phyloP scores from a whole-genome alignment of 2,888 invertebrate species.

The Plutella xylostella region DNA sequence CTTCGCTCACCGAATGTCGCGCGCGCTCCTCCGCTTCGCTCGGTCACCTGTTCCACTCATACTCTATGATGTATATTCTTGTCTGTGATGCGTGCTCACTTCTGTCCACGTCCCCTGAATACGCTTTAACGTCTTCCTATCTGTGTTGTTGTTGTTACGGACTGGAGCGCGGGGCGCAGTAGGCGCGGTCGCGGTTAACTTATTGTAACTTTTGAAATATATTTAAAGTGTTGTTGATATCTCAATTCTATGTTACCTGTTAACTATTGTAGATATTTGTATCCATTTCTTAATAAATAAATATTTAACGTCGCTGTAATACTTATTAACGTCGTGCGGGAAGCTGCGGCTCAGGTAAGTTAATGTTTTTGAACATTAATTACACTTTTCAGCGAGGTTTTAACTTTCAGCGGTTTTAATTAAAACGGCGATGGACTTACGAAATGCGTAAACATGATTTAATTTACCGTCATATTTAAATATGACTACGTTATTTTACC shows the following conservation, averaged over 20 bases:
- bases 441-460: too few relatives aligned
- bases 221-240: constrained; percentile 61
- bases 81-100: constrained; percentile 58
- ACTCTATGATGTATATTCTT: constrained; percentile 18
- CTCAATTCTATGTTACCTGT: constrained; percentile 66
- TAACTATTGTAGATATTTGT: constrained; percentile 54
- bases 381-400: too few relatives aligned
- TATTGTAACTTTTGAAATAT: constrained; percentile 59
- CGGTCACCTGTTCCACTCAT: constrained; percentile 20
- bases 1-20: too few relatives aligned
- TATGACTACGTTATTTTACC: too few relatives aligned
- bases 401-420: too few relatives aligned
- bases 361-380: not conserved
- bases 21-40: constrained; percentile 8
- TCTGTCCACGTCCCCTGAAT: constrained; percentile 31
- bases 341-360: constrained; percentile 36
- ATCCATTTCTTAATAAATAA: constrained; percentile 41
- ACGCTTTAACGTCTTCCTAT: constrained; percentile 46
- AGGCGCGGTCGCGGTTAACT: constrained; percentile 33
- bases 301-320: constrained; percentile 43
- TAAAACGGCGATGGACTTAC: too few relatives aligned
- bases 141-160: constrained; percentile 54
- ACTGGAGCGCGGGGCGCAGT: constrained; percentile 31
- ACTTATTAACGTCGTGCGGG: constrained; percentile 22
- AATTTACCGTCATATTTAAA: too few relatives aligned